These are phyloP conservation scores for Drosophila greeni DNA, from an alignment of 2,888 invertebrate genomes.

Conservation along the genomic window DNA sequence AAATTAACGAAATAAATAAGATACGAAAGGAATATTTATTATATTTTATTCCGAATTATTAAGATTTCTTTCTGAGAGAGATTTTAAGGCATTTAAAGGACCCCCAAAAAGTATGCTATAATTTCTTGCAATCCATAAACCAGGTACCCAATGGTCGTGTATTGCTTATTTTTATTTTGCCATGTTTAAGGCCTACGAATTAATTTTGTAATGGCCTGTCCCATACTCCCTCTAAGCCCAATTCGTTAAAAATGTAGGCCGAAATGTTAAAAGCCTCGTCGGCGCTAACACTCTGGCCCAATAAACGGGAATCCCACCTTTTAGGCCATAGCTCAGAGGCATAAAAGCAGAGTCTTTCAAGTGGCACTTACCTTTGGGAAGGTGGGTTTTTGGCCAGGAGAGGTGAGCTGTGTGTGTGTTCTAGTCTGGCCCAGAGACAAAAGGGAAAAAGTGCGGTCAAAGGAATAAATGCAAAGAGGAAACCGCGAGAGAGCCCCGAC, in stretches of 20 bases:
- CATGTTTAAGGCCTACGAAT: not conserved
- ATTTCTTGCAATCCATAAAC: not conserved
- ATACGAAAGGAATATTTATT: not conserved
- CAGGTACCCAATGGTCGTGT: not conserved
- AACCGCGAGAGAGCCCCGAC: conserved; percentile 59
- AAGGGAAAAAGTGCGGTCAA: conserved; percentile 46
- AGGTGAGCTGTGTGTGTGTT: not conserved
- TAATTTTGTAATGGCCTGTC: conserved; percentile 19
- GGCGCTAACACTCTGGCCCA: conserved; percentile 6
- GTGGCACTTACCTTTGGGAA: conserved; percentile 44
- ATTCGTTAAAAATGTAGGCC: conserved; percentile 29
- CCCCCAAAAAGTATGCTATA: not conserved
- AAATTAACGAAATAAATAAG: not conserved
- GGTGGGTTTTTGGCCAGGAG: not conserved
- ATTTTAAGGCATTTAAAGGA: fast-evolving
- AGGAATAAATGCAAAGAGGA: conserved; percentile 49
- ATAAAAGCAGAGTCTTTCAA: conserved; percentile 58
- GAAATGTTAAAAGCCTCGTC: conserved; percentile 18
- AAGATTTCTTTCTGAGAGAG: not conserved
- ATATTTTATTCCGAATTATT: fast-evolving
- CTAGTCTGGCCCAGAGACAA: not conserved
- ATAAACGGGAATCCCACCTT: conserved; percentile 24
- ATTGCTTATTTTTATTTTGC: not conserved
- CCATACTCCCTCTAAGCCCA: conserved; percentile 3
- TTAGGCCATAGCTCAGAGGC: conserved; percentile 19